A percentile compares a stretch with the other conserved stretches of the same genome.
Conservation (phyloP, 2,888 invertebrate genomes). For the Stenotaenia linearis region DNA sequence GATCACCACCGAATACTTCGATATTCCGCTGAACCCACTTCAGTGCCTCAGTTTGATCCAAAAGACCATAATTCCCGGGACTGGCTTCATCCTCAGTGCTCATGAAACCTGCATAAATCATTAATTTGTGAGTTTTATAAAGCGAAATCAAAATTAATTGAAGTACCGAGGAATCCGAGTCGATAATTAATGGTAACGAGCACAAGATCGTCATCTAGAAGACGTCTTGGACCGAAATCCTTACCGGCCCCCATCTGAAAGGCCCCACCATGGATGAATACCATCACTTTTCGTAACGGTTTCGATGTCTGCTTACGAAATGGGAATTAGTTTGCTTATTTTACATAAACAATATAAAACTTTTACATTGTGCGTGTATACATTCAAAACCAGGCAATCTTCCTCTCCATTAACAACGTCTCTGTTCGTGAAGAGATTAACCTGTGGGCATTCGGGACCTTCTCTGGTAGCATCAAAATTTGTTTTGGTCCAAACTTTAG, state of each 20-base stretch:
- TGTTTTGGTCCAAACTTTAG: too few species aligned
- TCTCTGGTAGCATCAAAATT: background rate
- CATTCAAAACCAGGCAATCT: slow-evolving; percentile 31
- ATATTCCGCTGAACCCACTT: slow-evolving; percentile 11
- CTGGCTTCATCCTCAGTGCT: background rate
- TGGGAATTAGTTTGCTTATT: background rate
- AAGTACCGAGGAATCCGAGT: slow-evolving; percentile 30
- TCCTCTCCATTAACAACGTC: background rate
- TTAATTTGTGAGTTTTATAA: background rate
- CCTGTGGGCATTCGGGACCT: background rate
- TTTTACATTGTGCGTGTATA: slow-evolving; percentile 9
- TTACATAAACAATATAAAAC: background rate
- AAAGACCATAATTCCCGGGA: background rate
- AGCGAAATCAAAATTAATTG: background rate
- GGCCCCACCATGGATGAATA: slow-evolving; percentile 31
- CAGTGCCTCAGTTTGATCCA: background rate
- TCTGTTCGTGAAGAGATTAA: background rate
- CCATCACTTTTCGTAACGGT: slow-evolving; percentile 6
- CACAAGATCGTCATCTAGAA: slow-evolving; percentile 29
- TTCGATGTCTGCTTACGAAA: background rate
- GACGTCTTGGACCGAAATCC: background rate
- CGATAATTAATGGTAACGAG: slow-evolving; percentile 33
- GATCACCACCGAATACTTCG: slow-evolving; percentile 12
- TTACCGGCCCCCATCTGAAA: background rate
- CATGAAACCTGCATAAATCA: background rate